phyloP scores from a whole-genome alignment of 2,113 vertebrate species.

The Urocitellus parryii region DNA sequence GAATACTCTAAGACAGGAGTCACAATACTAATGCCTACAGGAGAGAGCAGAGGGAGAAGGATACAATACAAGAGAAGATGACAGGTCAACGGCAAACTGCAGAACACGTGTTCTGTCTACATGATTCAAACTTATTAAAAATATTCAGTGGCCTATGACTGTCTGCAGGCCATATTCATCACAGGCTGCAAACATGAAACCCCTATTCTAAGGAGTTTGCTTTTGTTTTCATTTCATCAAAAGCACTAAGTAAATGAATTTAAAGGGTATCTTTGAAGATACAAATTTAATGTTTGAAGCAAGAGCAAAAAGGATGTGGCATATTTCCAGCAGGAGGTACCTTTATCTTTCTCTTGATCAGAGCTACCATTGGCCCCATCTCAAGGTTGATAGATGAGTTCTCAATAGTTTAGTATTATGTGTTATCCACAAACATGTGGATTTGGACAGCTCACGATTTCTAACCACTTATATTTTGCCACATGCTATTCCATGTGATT shows the following conservation, averaged over 20 bases:
- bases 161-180: neutral
- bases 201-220: neutral
- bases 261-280: neutral
- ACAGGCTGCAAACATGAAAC: neutral
- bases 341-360: neutral
- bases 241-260: neutral
- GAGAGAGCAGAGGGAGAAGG: neutral
- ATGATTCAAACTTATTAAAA: neutral
- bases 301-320: neutral
- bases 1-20: neutral
- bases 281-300: neutral
- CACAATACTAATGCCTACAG: neutral
- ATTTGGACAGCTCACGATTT: neutral
- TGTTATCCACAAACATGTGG: neutral
- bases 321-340: neutral
- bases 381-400: neutral
- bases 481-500: neutral
- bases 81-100: neutral
- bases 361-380: neutral
- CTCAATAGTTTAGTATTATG: neutral
- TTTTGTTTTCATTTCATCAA: conserved; percentile 59
- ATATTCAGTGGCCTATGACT: neutral
- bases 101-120: neutral
- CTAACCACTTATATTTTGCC: conserved; percentile 1
- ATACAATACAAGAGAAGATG: neutral